Percentiles rank a stretch among this genome's conserved stretches.
Conservation (phyloP, 2,888 invertebrate species). For the Aproaerema taeniolella region DNA sequence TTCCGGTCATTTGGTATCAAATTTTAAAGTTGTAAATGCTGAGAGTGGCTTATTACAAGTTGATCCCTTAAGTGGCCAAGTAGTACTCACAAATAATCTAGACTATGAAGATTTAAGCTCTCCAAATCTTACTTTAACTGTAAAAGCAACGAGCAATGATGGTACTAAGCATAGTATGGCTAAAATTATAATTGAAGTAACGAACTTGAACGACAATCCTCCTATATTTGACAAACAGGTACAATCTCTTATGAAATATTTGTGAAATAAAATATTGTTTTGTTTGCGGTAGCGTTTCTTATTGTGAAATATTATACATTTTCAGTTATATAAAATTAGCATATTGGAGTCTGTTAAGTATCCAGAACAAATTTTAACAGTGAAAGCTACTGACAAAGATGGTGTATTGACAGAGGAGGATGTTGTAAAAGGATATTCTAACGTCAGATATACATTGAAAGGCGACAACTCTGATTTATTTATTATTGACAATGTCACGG, state of each 20-base stretch:
- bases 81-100: conserved; percentile 83
- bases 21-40: conserved; percentile 76
- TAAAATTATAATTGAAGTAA: conserved; percentile 82
- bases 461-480: conserved; percentile 87
- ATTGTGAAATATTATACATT: conserved; percentile 14
- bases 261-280: too few relatives aligned
- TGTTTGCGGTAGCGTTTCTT: too few relatives aligned
- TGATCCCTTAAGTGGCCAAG: conserved; percentile 83
- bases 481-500: conserved; percentile 82
- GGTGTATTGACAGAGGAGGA: conserved; percentile 77
- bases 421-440: conserved; percentile 80
- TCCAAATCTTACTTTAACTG: conserved; percentile 76
- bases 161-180: conserved; percentile 80
- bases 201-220: conserved; percentile 87
- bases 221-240: conserved; percentile 83
- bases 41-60: conserved; percentile 76
- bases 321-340: conserved; percentile 81
- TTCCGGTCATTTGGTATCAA: conserved; percentile 79
- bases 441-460: conserved; percentile 82
- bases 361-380: conserved; percentile 81
- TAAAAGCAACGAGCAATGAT: conserved; percentile 73
- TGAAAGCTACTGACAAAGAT: conserved; percentile 84
- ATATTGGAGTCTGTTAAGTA: conserved; percentile 83
- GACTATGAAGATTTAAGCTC: conserved; percentile 86
- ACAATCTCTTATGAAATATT: too few relatives aligned